Conservation (phyloP, 2,113 vertebrate genomes). For the Camelus dromedarius region DNA sequence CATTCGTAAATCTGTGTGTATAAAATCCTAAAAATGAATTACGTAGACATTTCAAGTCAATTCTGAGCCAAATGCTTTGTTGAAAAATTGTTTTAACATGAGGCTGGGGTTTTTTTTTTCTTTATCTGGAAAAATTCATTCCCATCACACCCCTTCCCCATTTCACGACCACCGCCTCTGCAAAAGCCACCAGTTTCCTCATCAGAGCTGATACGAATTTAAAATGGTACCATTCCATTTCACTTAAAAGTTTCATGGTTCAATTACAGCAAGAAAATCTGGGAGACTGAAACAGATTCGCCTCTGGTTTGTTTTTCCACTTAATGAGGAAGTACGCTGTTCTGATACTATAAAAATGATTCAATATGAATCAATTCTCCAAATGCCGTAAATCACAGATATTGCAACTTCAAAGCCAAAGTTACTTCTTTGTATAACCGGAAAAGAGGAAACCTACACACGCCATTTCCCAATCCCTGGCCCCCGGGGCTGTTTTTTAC, state of each 20-base stretch:
- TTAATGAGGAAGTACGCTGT: conserved; percentile 39
- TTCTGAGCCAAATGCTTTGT: not conserved
- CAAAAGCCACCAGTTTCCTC: not conserved
- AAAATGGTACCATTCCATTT: not conserved
- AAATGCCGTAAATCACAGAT: conserved; percentile 50
- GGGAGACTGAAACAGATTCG: conserved; percentile 29
- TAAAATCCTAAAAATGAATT: conserved; percentile 17
- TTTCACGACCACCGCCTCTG: not conserved
- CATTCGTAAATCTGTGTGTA: not conserved
- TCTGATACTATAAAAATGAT: conserved; percentile 46
- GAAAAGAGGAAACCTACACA: conserved; percentile 34
- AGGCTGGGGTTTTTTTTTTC: not conserved
- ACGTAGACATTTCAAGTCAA: not conserved
- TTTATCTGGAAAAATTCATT: not conserved
- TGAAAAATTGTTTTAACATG: not conserved
- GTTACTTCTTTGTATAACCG: not conserved
- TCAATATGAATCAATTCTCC: conserved; percentile 59
- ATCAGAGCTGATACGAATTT: not conserved
- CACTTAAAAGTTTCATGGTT: not conserved
- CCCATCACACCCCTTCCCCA: not conserved
- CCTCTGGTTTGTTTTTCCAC: conserved; percentile 35
- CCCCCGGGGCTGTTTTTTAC: not conserved
- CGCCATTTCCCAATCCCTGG: not conserved
- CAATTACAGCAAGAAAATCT: not conserved
- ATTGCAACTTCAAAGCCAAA: not conserved